Conservation (phyloP, 2,113 vertebrate species). For the Kobus ellipsiprymnus region DNA sequence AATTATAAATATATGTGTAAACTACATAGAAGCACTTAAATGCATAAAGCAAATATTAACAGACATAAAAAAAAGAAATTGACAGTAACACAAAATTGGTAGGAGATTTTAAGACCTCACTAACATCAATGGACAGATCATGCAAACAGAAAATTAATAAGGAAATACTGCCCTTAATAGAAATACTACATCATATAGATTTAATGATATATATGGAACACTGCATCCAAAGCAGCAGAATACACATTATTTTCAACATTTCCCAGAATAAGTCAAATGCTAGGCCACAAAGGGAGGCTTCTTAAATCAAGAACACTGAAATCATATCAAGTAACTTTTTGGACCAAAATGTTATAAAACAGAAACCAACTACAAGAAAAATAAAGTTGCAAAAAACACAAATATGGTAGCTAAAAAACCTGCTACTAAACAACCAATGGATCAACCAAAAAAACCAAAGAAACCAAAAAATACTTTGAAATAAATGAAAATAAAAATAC, state of each 20-base stretch:
- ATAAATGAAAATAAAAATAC: neutral
- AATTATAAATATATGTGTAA: neutral
- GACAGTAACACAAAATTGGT: neutral
- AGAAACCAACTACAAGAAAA: neutral
- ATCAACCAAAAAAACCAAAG: neutral
- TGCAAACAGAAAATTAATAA: neutral
- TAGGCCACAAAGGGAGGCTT: neutral
- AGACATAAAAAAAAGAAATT: neutral
- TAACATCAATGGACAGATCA: neutral
- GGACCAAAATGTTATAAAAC: neutral
- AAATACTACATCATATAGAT: neutral
- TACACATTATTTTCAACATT: neutral
- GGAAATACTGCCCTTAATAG: neutral
- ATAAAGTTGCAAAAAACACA: neutral
- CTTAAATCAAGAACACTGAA: neutral
- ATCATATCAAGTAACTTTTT: neutral
- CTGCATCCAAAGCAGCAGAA: neutral
- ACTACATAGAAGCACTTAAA: neutral
- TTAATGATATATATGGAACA: neutral
- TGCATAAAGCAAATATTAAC: neutral
- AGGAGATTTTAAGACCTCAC: neutral
- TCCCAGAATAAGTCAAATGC: neutral
- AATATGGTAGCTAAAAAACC: neutral
- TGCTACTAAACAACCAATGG: neutral
- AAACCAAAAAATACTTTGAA: neutral